These are phyloP conservation scores for Oceanites oceanicus DNA, from an alignment of 2,113 vertebrate genomes.

Conservation along the genomic window DNA sequence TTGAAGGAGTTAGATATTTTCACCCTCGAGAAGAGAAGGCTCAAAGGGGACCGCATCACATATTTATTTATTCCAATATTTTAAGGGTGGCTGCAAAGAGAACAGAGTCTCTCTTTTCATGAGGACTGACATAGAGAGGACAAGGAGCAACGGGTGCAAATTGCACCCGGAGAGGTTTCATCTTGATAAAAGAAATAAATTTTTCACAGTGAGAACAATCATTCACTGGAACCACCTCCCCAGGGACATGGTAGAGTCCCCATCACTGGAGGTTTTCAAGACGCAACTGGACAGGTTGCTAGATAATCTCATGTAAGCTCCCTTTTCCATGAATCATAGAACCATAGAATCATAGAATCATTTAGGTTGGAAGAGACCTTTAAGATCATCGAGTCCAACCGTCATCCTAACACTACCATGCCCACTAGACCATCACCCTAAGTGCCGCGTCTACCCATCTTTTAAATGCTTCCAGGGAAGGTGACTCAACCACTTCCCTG, in stretches of 20 bases:
- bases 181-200: neutral
- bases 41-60: neutral
- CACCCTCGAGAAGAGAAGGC: neutral
- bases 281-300: neutral
- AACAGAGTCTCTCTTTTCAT: neutral
- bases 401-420: too few relatives aligned
- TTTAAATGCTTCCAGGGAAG: too few relatives aligned
- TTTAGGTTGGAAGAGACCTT: too few relatives aligned
- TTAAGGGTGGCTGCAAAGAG: neutral
- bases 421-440: too few relatives aligned
- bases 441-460: too few relatives aligned
- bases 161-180: neutral
- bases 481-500: too few relatives aligned
- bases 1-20: neutral
- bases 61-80: neutral
- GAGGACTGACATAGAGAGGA: neutral
- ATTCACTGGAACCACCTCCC: neutral
- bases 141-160: neutral
- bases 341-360: too few relatives aligned
- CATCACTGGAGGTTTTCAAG: neutral
- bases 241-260: neutral
- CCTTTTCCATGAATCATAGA: neutral
- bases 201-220: neutral
- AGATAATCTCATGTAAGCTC: neutral
- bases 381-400: too few relatives aligned